phyloP scores from a whole-genome alignment of 2,888 invertebrate species.

The Heteromyza rotundicornis region DNA sequence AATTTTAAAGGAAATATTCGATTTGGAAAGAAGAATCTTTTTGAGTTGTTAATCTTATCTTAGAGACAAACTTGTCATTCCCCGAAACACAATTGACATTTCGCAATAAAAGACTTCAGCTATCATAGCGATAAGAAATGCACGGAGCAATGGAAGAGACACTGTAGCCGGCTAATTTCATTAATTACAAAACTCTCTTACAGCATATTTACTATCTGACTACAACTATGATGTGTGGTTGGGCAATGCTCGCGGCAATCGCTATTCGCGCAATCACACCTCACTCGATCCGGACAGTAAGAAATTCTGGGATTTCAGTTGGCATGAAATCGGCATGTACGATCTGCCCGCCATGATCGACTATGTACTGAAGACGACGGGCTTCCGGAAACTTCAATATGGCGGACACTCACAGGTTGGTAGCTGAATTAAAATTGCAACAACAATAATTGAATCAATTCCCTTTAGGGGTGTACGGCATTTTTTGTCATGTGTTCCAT shows the following conservation, averaged over 20 bases:
- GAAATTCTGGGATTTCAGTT: conserved; percentile 76
- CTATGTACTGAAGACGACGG: conserved; percentile 65
- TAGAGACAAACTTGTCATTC: no score
- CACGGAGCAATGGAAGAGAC: no score
- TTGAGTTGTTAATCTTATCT: no score
- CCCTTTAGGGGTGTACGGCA: conserved; percentile 71
- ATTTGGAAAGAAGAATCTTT: no score
- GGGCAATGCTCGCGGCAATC: conserved; percentile 61
- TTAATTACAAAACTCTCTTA: no score
- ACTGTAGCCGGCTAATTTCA: no score
- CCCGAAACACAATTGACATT: not conserved
- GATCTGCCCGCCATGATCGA: conserved; percentile 88
- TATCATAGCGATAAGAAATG: no score
- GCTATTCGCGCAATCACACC: conserved; percentile 59
- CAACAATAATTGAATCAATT: conserved; percentile 28
- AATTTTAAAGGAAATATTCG: no score
- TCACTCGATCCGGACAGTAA: conserved; percentile 53
- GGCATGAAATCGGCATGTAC: conserved; percentile 83
- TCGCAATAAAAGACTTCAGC: no score
- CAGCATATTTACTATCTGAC: conserved; percentile 65
- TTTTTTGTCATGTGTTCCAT: conserved; percentile 73
- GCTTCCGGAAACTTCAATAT: conserved; percentile 66
- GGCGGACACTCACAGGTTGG: conserved; percentile 71
- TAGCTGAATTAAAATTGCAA: no score
- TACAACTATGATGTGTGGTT: conserved; percentile 61